phyloP scores from a whole-genome alignment of 1,140 invertebrate genomes.

The Thereuonema tuberculata region DNA sequence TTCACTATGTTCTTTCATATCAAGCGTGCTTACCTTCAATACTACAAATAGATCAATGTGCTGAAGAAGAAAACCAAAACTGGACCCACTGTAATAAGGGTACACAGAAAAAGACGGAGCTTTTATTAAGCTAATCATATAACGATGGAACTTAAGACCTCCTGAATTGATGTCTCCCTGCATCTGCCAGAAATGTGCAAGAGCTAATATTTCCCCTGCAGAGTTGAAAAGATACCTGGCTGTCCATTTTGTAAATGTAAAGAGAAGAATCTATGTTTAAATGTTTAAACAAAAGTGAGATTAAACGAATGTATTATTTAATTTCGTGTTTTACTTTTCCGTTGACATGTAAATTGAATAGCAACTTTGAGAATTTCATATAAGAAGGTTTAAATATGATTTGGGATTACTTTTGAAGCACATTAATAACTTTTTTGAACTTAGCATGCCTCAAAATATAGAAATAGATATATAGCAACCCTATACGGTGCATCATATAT shows the following conservation, averaged over 20 bases:
- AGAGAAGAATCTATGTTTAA: background rate
- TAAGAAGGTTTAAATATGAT: too few relatives aligned
- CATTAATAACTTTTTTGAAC: background rate
- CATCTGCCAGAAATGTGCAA: too few relatives aligned
- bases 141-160: background rate
- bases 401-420: background rate
- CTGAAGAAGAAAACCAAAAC: too few relatives aligned
- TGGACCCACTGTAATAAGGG: too few relatives aligned
- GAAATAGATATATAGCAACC: background rate
- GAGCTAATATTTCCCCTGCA: too few relatives aligned
- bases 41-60: too few relatives aligned
- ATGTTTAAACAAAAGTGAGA: too few relatives aligned
- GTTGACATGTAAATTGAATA: background rate
- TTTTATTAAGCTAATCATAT: too few relatives aligned
- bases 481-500: background rate
- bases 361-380: too few relatives aligned
- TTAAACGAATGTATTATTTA: background rate
- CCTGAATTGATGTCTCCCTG: background rate
- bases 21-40: too few relatives aligned
- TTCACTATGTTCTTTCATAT: too few relatives aligned
- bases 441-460: background rate
- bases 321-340: background rate
- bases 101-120: too few relatives aligned
- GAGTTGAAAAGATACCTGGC: background rate
- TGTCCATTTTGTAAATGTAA: background rate